Conservation (phyloP, 2,113 vertebrate species). For the Progne subis region DNA sequence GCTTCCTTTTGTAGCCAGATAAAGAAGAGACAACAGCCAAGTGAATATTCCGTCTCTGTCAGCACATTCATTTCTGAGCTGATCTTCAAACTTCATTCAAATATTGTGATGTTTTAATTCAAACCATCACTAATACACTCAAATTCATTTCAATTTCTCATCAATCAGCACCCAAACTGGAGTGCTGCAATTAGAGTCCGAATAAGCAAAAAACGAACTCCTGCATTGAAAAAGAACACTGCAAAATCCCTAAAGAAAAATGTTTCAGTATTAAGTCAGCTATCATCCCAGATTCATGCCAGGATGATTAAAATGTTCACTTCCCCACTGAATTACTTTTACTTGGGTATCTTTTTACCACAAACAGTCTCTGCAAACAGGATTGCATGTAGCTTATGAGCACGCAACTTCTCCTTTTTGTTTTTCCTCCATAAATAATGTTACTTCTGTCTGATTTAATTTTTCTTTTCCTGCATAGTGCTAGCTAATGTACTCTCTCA, state of each 20-base stretch:
- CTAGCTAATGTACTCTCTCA: neutral
- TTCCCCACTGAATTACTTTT: neutral
- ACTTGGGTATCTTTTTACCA: neutral
- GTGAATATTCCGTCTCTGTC: neutral
- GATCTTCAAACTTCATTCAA: neutral
- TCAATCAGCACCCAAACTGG: neutral
- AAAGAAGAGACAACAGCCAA: neutral
- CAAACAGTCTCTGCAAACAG: neutral
- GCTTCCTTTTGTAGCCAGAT: neutral
- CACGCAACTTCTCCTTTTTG: neutral
- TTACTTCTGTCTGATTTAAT: neutral
- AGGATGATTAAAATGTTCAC: neutral
- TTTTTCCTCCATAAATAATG: neutral
- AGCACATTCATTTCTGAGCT: neutral
- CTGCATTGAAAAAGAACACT: neutral
- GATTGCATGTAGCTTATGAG: neutral
- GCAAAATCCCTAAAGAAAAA: neutral
- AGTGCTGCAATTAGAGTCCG: rapidly evolving
- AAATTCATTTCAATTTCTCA: neutral
- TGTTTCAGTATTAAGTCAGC: neutral
- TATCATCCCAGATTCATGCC: neutral
- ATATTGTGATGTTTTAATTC: neutral
- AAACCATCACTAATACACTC: neutral
- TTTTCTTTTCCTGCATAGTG: neutral
- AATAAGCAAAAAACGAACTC: neutral